These are phyloP conservation scores for Strix uralensis DNA, from an alignment of 2,113 vertebrate genomes.

Conservation along the genomic window DNA sequence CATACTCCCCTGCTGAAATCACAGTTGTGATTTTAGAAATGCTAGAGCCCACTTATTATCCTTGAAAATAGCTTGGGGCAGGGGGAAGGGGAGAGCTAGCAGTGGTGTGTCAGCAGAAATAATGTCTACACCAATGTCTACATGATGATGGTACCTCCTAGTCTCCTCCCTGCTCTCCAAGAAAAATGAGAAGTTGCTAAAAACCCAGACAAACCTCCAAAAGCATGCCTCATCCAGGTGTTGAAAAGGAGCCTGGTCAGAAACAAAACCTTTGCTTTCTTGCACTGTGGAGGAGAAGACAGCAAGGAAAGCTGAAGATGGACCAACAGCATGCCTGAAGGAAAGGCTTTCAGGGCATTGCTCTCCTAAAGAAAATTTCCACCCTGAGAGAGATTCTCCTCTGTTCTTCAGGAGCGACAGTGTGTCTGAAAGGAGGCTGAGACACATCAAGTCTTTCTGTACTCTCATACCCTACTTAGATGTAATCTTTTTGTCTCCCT, in stretches of 20 bases:
- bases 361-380: neutral
- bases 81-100: neutral
- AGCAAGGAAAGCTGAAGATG: neutral
- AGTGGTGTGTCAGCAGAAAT: constrained; percentile 4
- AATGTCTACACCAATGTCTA: neutral
- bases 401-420: rapidly evolving
- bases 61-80: constrained; percentile 6
- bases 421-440: neutral
- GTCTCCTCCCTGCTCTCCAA: neutral
- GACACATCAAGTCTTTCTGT: neutral
- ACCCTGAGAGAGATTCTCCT: neutral
- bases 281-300: neutral
- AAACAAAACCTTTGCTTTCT: neutral
- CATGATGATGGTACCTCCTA: rapidly evolving
- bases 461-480: neutral
- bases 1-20: neutral
- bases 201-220: neutral
- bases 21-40: constrained; percentile 3
- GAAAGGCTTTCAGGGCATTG: neutral
- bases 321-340: neutral
- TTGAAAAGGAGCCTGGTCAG: neutral
- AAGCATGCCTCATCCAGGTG: neutral
- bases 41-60: neutral
- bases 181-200: neutral
- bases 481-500: neutral